phyloP scores from a whole-genome alignment of 1,140 invertebrate genomes.

The Achatina immaculata region DNA sequence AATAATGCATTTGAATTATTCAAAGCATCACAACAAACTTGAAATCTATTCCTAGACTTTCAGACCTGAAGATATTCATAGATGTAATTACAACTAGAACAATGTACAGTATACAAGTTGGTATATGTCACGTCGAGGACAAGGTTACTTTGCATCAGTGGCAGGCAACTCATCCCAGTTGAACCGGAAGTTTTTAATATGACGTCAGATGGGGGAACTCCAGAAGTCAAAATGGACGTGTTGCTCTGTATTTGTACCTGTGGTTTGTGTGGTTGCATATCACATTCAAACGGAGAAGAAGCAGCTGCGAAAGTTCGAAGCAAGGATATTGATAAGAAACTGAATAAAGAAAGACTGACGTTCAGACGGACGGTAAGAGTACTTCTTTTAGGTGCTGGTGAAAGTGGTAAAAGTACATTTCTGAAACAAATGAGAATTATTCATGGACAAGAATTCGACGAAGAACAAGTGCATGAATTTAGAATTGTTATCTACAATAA shows the following conservation, averaged over 20 bases:
- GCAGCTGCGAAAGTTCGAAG: conserved; percentile 75
- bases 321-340: conserved; percentile 86
- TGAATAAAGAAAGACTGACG: conserved; percentile 78
- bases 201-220: conserved; percentile 66
- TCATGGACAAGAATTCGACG: conserved; percentile 90
- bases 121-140: no score
- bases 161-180: no score
- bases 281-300: conserved; percentile 64
- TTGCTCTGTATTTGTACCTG: no score
- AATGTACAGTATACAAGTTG: no score
- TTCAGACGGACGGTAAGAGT: conserved; percentile 82
- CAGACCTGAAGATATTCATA: no score
- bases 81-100: no score
- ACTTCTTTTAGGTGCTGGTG: conserved; percentile 87
- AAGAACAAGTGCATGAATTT: conserved; percentile 89
- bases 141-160: no score
- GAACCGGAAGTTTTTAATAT: conserved; percentile 58
- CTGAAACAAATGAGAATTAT: conserved; percentile 99
- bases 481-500: conserved; percentile 92
- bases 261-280: no score
- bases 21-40: no score
- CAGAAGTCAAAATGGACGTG: conserved; percentile 69
- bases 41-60: no score
- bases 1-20: no score
- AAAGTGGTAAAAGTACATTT: conserved; percentile 97